Base-by-base conservation (phyloP, 2,888 invertebrate species). In the Gastracanthus pulcherrimus region DNA sequence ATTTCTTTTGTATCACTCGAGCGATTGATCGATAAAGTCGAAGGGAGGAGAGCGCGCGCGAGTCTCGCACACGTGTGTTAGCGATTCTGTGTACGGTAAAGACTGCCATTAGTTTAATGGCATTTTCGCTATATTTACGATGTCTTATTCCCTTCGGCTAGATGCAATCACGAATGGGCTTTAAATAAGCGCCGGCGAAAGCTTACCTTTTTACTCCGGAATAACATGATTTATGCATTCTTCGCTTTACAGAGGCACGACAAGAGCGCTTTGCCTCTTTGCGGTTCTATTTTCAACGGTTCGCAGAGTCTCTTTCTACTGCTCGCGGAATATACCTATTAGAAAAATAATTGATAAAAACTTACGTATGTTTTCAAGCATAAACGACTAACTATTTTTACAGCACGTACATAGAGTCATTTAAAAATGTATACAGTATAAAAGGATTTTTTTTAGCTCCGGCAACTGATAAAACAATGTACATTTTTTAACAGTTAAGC, bases 101-200 rank as follows among this genome's bases (percentile, higher is more conserved):
- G 26, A 26, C 62, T 66, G 45, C 66, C 66, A 79, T 80, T 74
- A 75, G 75, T 75, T 62, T 75, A 70, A 55, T 76, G n/a, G 62
- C 34, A 29, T 55, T 64, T 48, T 70, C 26, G 16, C 41, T 62
- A 19, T 62, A 75, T 80, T 80, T 75, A 70, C 70, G 72, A 78
- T 71, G 41, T 75, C 70, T 80, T 75, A 62, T 80, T 75, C 41
- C 31, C 48, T 19, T 69, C 51, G 16, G 66, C 72, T 58, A 36
- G 66, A 66, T 67, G 66, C 79, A 79, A 79, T 79, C 72, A 79
- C 79, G 72, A 79, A 72, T 66, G 58, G 72, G 72, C 72, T 79
- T 74, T 74, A 79, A 74, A 79, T 79, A 67, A 67, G 67, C 19
- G 16, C 4, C 67, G 41, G 48, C 48, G 5, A 58, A 58, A 62